Evolutionary conservation across 2,888 invertebrate genomes (phyloP).

Genomic region (Hanleya hanleyi): DNA sequence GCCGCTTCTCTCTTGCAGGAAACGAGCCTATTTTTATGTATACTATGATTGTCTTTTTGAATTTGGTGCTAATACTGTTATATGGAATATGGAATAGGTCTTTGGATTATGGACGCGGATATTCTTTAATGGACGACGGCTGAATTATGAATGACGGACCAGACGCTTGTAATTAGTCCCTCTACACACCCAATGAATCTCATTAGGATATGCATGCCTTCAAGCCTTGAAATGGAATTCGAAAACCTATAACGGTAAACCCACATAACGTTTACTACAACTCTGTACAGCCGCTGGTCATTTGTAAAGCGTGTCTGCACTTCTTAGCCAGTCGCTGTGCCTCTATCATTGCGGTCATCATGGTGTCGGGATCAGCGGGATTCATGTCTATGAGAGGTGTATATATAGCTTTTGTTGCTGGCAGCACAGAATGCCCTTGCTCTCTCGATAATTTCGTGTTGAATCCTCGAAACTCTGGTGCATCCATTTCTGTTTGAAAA

Average conservation of each 20-base stretch:
- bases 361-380: conserved; percentile 34
- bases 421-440: conserved; percentile 19
- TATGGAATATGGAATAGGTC: no score
- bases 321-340: conserved; percentile 25
- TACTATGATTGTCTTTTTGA: no score
- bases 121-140: no score
- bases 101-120: no score
- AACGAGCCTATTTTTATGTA: no score
- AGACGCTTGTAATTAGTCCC: no score
- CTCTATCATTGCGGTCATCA: conserved; percentile 34
- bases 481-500: no score
- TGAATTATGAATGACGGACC: no score
- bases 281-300: conserved; percentile 42
- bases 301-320: conserved; percentile 30
- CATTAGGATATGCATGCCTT: conserved; percentile 49
- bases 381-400: conserved; percentile 32
- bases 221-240: conserved; percentile 34
- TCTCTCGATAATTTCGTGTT: conserved; percentile 31
- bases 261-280: conserved; percentile 38
- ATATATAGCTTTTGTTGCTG: conserved; percentile 30
- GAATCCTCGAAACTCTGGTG: conserved; percentile 33
- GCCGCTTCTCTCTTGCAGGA: no score
- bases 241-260: conserved; percentile 32
- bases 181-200: conserved; percentile 44
- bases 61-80: no score